Evolutionary conservation across 1,140 invertebrate species (phyloP), one percentile per base, ranked within the genome.

Genomic region (Eriosoma lanigerum): DNA sequence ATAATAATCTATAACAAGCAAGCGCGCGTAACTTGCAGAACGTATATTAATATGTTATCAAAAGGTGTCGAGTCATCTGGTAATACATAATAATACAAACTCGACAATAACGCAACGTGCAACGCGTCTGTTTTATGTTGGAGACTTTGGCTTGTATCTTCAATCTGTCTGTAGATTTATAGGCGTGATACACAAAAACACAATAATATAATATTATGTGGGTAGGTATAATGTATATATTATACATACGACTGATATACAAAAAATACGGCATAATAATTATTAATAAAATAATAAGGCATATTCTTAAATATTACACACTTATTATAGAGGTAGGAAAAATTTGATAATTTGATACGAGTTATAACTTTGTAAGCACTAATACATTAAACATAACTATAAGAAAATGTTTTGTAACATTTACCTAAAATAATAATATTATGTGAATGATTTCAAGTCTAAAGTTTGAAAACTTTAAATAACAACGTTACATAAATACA

Each of bases 51-150:
- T 38, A 38, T 38, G 8, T 38, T 38, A 38, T 38, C 32, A 38
- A 38, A 44, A 76, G 52, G 56, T 76, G 56, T 60, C 38, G 75
- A 62, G 56, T 62, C 75, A 62, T 78, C 75, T 60, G 54, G 75
- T 78, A 48, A 78, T 38, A 38, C 8, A 38, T 38, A 38, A 38
- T 38, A 38, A 38, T 8, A 78, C 56, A 78, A 48, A 62, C 56
- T 26, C 54, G 56, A 50, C 26, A 48, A 19, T 52, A 50, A 50
- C 26, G 9, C 32, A 38, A 38, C 32, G 32, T 8, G 32, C n/a
- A 70, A 76, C 73, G 24, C 73, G 24, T 76, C 54, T 76, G 60
- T 32, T 48, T 76, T 76, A 38, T 38, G 54, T 76, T 54, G 56
- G 73, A 58, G 15, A 24, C 56, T 76, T 60, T n/a, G 66, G 66